A percentile compares a stretch with the other conserved stretches of the same genome.
phyloP scores from a whole-genome alignment of 1,140 invertebrate genomes.

The Arion vulgaris region DNA sequence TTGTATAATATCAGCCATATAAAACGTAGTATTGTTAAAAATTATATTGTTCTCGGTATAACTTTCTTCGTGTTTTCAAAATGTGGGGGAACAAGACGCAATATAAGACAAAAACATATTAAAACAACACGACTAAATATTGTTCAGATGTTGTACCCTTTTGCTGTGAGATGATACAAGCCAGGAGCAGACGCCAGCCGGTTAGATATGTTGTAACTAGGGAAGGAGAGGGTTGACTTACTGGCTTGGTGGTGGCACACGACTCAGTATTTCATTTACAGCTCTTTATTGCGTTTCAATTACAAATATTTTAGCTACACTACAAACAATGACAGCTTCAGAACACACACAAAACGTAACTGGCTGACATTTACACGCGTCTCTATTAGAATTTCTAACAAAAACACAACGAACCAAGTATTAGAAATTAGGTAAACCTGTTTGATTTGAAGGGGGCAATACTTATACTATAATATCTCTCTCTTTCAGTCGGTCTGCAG shows the following conservation, averaged over 20 bases:
- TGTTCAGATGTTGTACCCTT: background rate
- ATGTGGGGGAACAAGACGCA: background rate
- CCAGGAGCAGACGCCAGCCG: slow-evolving; percentile 20
- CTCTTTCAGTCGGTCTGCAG: too few relatives aligned
- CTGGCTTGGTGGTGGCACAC: background rate
- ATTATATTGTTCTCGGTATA: too few relatives aligned
- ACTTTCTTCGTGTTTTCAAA: background rate
- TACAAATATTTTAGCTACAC: background rate
- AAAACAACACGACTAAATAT: background rate
- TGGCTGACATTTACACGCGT: too few relatives aligned
- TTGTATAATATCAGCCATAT: too few relatives aligned
- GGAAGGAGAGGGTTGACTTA: background rate
- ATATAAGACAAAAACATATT: background rate
- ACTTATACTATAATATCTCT: too few relatives aligned
- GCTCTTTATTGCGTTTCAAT: background rate
- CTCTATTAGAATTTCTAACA: too few relatives aligned
- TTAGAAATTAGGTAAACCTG: too few relatives aligned
- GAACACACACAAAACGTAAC: too few relatives aligned
- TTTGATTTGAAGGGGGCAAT: too few relatives aligned
- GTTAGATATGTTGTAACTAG: background rate
- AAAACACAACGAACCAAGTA: too few relatives aligned
- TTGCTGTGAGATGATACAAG: background rate
- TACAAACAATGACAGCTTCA: background rate
- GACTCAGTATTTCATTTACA: background rate
- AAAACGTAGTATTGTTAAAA: too few relatives aligned